These are phyloP conservation scores for Podarcis raffonei DNA, from an alignment of 2,113 vertebrate species.

Conservation along the genomic window DNA sequence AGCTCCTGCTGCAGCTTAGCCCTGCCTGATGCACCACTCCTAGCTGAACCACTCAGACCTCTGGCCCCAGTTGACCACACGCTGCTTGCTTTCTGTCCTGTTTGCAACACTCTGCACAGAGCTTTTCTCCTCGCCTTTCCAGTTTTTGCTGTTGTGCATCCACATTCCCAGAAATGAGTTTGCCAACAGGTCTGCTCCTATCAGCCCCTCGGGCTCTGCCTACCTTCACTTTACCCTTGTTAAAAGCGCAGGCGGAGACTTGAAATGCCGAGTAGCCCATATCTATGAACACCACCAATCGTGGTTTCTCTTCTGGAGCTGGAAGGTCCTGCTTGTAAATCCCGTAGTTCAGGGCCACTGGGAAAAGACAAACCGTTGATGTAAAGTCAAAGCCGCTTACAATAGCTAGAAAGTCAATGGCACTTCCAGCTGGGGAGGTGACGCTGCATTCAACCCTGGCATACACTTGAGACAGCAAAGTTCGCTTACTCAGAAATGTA, in stretches of 20 bases:
- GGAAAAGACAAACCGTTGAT: slow-evolving; percentile 51
- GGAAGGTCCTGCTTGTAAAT: slow-evolving; percentile 99
- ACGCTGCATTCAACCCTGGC: neutral
- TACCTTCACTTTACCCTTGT: slow-evolving; percentile 97
- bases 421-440: neutral
- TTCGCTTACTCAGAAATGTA: neutral
- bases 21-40: too few species aligned
- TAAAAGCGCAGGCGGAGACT: slow-evolving; percentile 96
- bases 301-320: slow-evolving; percentile 91
- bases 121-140: neutral
- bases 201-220: slow-evolving; percentile 29
- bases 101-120: neutral
- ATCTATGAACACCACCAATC: slow-evolving; percentile 94
- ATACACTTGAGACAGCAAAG: neutral
- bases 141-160: too few species aligned
- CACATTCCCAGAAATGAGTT: neutral
- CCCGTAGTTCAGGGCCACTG: slow-evolving; percentile 94
- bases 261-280: slow-evolving; percentile 95
- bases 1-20: too few species aligned
- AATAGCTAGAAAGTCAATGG: neutral
- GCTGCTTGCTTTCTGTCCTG: neutral
- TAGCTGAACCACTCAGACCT: neutral
- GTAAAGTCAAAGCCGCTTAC: neutral
- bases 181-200: too few species aligned
- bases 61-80: neutral